Base-by-base conservation (phyloP, 2,888 invertebrate species). In the Polia nebulosa region DNA sequence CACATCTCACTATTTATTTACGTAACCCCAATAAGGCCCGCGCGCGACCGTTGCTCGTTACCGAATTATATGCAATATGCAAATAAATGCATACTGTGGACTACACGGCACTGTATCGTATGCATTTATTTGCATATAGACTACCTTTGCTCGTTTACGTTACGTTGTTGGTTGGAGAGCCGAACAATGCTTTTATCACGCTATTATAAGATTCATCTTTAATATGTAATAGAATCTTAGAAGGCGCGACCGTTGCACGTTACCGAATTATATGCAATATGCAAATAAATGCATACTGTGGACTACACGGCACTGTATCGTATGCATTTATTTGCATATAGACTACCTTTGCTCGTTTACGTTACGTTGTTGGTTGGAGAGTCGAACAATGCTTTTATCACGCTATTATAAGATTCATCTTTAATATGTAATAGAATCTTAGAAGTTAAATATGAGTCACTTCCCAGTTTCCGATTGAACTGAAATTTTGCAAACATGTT, bases 251-350 rank as follows among this genome's bases (percentile, higher is more conserved):
- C 11, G 6, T 7, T n/a, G 22, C 3, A 41, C 25, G 6, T 15
- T 11, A 53, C 3, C 39, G 5, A 36, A n/a, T n/a, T 22, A 34
- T 22, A 71, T 45, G 32, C 72, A 72, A 45, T 56, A 52, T 73
- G 73, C 56, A 73, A 73, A 64, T 64, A 52, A 44, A 72, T 73
- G 36, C 36, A 64, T 39, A 34, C n/a, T 5, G n/a, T n/a, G 13
- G 32, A 32, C n/a, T 39, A 47, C 5, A 22, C 17, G 17, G 44
- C 2, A 52, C 41, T 5, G 36, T 20, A 36, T 51, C 25, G 20
- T 56, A 64, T 64, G 64, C 22, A 45, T 45, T 39, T 27, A 71
- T 71, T 56, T 49, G 51, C 64, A 72, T 72, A 34, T 32, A n/a
- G 22, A 8, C 29, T 52, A 9, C 22, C n/a, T 52, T 8, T 17